Evolutionary conservation across 2,113 vertebrate species (phyloP).

Genomic region (Oreocharis arfaki): DNA sequence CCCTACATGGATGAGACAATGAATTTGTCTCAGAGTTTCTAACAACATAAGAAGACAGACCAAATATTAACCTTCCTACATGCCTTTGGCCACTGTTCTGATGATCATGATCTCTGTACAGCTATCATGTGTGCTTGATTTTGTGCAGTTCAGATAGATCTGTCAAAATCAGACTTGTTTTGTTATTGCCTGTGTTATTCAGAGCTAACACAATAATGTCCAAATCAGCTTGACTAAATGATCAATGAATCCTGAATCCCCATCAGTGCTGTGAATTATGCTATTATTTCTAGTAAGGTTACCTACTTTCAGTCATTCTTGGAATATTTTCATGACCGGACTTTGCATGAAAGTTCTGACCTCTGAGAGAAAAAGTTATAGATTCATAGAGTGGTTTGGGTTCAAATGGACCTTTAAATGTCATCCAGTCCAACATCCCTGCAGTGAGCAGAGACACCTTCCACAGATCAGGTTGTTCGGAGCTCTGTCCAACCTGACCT

Average conservation of each 20-base stretch:
- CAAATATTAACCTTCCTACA: background rate
- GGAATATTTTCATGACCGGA: background rate
- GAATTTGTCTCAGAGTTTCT: background rate
- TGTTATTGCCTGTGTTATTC: background rate
- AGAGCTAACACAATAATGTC: background rate
- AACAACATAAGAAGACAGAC: background rate
- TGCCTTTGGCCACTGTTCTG: background rate
- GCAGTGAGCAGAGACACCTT: background rate
- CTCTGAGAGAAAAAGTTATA: background rate
- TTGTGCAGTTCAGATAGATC: background rate
- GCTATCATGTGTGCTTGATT: background rate
- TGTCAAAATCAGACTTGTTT: background rate
- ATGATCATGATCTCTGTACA: background rate
- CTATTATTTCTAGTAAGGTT: background rate
- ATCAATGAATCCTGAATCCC: background rate
- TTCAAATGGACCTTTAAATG: background rate
- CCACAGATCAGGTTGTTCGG: too few relatives aligned
- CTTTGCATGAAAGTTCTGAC: background rate
- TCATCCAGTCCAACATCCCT: background rate
- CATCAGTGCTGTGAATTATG: background rate
- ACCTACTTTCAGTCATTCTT: background rate
- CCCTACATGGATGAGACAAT: background rate
- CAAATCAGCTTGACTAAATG: background rate
- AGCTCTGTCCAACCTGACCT: background rate
- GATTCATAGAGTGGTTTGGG: background rate